These are phyloP conservation scores for Aptenodytes patagonicus DNA, from an alignment of 2,113 vertebrate genomes.

Conservation along the genomic window DNA sequence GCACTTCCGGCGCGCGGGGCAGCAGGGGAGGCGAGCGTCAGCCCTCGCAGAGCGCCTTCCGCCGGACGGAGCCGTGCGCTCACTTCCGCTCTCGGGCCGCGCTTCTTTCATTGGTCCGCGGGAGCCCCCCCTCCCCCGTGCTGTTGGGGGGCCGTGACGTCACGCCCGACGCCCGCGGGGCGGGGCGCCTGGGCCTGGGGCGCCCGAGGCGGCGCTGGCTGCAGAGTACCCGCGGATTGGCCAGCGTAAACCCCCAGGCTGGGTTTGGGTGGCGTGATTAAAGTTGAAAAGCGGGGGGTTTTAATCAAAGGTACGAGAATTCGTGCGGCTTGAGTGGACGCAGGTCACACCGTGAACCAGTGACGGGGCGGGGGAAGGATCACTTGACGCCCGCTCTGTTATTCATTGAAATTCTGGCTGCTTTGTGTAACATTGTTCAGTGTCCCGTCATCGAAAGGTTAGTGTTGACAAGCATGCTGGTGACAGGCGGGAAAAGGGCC, in stretches of 20 bases:
- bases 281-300: too few relatives aligned
- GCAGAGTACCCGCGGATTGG: fast-evolving
- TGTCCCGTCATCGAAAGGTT: fast-evolving
- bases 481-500: too few relatives aligned
- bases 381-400: fast-evolving
- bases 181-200: too few relatives aligned
- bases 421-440: fast-evolving
- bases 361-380: fast-evolving
- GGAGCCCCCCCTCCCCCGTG: too few relatives aligned
- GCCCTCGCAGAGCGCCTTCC: not conserved
- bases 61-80: fast-evolving
- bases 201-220: too few relatives aligned
- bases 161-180: fast-evolving
- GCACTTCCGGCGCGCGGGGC: not conserved
- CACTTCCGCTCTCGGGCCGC: not conserved
- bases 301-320: fast-evolving
- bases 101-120: too few relatives aligned
- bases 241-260: fast-evolving
- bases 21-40: fast-evolving
- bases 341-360: fast-evolving
- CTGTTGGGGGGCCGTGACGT: not conserved
- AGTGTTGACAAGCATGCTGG: fast-evolving
- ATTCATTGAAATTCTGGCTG: too few relatives aligned
- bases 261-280: not conserved
- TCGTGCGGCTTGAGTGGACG: fast-evolving